Conservation (phyloP, 2,888 invertebrate genomes). For the Globia sparganii region DNA sequence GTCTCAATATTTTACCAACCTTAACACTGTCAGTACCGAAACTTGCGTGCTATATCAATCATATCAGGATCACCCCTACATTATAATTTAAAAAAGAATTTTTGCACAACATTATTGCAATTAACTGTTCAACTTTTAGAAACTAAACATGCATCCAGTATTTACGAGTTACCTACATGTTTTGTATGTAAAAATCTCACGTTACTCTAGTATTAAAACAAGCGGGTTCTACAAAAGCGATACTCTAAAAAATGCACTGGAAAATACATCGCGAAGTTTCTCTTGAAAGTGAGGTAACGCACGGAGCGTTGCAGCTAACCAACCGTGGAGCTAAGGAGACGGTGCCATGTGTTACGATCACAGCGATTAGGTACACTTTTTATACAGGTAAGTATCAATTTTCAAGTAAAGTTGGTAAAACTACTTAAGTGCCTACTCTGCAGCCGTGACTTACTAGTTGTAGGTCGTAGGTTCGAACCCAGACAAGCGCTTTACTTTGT, state of each 20-base stretch:
- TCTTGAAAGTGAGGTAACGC: conserved; percentile 89
- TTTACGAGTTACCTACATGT: conserved; percentile 57
- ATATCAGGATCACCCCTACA: not conserved
- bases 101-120: not conserved
- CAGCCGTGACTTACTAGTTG: not conserved
- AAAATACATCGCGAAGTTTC: conserved; percentile 89
- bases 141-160: conserved; percentile 47
- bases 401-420: not conserved
- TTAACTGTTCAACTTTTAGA: conserved; percentile 36
- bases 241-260: conserved; percentile 89
- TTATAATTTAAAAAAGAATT: not conserved
- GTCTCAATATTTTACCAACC: not conserved
- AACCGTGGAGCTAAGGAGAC: conserved; percentile 85
- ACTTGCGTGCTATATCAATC: no score
- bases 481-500: not conserved
- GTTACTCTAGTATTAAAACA: conserved; percentile 86
- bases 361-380: conserved; percentile 55
- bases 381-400: not conserved
- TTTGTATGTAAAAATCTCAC: conserved; percentile 78
- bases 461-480: not conserved
- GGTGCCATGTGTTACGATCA: conserved; percentile 64
- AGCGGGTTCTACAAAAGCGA: conserved; percentile 87
- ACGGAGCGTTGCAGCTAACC: conserved; percentile 89
- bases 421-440: not conserved
- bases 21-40: not conserved